Evolutionary conservation across 1,140 invertebrate species (phyloP), one percentile per base, ranked within the genome.

Genomic region (Agraylea sexmaculata): DNA sequence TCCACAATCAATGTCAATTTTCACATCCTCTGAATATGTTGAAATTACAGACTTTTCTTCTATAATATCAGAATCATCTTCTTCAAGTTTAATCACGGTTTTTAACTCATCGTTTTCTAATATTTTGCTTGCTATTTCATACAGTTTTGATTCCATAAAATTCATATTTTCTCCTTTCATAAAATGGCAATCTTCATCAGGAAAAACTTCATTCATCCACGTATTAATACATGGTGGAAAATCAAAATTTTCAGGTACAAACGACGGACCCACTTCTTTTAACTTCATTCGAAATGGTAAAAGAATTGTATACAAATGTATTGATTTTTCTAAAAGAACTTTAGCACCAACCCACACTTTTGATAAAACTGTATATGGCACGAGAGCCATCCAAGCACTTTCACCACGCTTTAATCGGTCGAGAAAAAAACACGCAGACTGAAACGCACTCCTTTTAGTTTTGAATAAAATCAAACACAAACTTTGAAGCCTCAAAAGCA

Each of bases 271-370:
- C 46, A 69, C 53, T 10, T 45, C 27, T 51, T 66, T 52, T 7
- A 75, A 59, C 34, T 51, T 46, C 34, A 59, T 37, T 34, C 61
- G 28, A 47, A 55, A 70, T 21, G 50, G 46, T 39, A 64, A 58
- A 19, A 77, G 47, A 31, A 53, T 51, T 11, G 57, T 51, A 45
- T 74, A 75, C 71, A 70, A 75, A 16, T 53, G 54, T 42, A 66
- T 70, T 16, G 61, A 55, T 48, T 64, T 66, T 43, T 62, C 59
- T 4, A 73, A 44, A 23, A 71, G 46, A 19, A 69, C 50, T 40
- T 59, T 55, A 5, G 64, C 61, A 35, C 73, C 53, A 7, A 68
- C 72, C 73, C 73, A 74, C 46, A 75, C 62, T 51, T 72, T 62
- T 37, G 69, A 64, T 10, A 74, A 46, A 27, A 70, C 54, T 8